Evolutionary conservation across 2,797 vertebrate genomes (phyloP), one percentile per base, ranked within the genome.

Genomic region (Trematomus bernacchii): DNA sequence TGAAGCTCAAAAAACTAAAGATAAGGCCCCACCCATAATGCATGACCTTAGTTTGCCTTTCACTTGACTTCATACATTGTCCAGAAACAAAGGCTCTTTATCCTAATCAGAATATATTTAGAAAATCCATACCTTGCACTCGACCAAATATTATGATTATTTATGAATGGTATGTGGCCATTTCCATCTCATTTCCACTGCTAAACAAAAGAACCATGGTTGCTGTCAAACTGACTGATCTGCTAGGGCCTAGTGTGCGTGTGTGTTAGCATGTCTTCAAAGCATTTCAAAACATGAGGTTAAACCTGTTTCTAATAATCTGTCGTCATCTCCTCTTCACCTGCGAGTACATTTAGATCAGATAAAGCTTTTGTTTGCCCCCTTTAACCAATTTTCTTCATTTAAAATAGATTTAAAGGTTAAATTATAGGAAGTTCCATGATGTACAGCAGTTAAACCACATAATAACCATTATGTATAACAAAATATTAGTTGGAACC

Each of bases 241-340:
- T 43, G 18, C 13, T 14, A 1, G 33, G 15, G 16, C 10, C 59
- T 23, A 44, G n/a, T 40, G 11, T 44, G n/a, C 59, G 11, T 51
- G 12, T 46, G 43, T 59, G 66, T 15, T 19, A 21, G 30, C 27
- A 11, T 44, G 21, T 14, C 23, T 64, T 57, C 19, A 67, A 44
- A 51, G 33, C 47, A 46, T n/a, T 21, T 4, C 2, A 27, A 18
- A 21, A 60, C 48, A 60, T 51, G 4, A 50, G 19, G 44, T 58
- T 58, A 21, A 55, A 67, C 54, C 57, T 27, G 33, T 50, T 69
- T 58, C 30, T 11, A 48, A 53, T 61, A 61, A 60, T 47, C 47
- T 54, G 30, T 53, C 47, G 19, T 7, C 2, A 40, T 64, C 23
- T 4, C 14, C 27, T 47, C 42, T 18, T n/a, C 18, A 51, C 37